Evolutionary conservation across 1,140 invertebrate species (phyloP).

Genomic region (Euwallacea similis): DNA sequence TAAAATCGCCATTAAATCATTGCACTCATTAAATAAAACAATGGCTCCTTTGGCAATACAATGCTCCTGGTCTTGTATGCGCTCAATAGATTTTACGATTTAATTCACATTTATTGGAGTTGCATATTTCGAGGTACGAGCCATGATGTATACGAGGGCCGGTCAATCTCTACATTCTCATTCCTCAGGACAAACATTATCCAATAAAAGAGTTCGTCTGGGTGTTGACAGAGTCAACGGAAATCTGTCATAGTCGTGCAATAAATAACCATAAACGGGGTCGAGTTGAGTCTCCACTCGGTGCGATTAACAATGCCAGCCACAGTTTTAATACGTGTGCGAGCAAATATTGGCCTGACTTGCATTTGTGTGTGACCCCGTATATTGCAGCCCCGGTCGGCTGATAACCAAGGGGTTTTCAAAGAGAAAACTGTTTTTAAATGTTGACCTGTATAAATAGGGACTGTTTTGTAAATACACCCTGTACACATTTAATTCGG

Average conservation of each 20-base stretch:
- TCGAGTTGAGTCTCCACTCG: conserved; percentile 4
- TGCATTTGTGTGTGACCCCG: conserved; percentile 4
- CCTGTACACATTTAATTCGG: no score
- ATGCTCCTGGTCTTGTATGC: neutral
- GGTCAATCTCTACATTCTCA: neutral
- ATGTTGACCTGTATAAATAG: no score
- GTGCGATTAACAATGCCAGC: conserved; percentile 1
- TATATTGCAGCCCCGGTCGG: neutral
- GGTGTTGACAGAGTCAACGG: conserved; percentile 15
- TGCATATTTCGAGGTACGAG: neutral
- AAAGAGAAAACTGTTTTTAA: no score
- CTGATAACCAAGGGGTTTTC: no score
- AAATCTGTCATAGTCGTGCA: neutral
- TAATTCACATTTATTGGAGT: neutral
- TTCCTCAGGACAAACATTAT: neutral
- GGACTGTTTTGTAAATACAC: no score
- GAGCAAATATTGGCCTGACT: neutral
- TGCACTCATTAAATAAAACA: neutral
- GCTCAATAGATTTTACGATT: conserved; percentile 1
- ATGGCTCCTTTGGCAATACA: neutral
- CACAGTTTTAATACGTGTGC: neutral
- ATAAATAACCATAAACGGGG: conserved; percentile 12
- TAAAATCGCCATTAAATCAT: conserved; percentile 6
- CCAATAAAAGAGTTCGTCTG: conserved; percentile 4
- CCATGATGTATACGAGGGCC: neutral